phyloP scores from a whole-genome alignment of 2,888 invertebrate genomes.

The Pristionchus maxplancki region DNA sequence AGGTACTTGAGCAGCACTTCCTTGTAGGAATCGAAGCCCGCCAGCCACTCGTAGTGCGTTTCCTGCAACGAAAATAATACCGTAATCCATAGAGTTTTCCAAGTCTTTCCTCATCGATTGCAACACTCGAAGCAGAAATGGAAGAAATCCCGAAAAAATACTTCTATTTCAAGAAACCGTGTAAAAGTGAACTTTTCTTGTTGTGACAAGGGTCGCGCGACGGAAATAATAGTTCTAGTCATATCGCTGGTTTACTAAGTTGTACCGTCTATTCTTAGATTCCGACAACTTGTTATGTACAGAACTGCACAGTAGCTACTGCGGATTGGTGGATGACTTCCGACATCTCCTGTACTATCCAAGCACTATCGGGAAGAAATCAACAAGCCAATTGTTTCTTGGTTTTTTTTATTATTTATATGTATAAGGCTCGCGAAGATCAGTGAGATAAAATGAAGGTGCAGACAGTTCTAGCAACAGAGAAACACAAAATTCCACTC shows the following conservation, averaged over 20 bases:
- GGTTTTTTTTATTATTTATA: too few species aligned
- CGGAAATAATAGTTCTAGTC: too few species aligned
- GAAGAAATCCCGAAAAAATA: too few species aligned
- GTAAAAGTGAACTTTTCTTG: too few species aligned
- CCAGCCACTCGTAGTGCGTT: conserved; percentile 68
- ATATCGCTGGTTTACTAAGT: too few species aligned
- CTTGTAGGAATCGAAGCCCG: conserved; percentile 61
- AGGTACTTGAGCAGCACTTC: conserved; percentile 60
- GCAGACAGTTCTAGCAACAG: not conserved
- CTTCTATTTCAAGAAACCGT: too few species aligned
- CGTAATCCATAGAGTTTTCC: not conserved
- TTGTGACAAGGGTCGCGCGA: too few species aligned
- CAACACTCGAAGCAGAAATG: too few species aligned
- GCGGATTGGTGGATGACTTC: not conserved
- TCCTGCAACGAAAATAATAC: conserved; percentile 53
- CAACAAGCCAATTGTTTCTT: not conserved
- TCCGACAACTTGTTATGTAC: not conserved
- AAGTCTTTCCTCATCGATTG: too few species aligned
- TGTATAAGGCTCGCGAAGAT: too few species aligned
- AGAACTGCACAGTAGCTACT: not conserved
- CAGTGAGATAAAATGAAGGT: too few species aligned
- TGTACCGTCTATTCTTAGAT: not conserved
- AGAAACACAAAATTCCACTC: not conserved
- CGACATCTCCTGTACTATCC: not conserved
- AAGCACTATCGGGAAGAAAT: not conserved